phyloP scores from a whole-genome alignment of 2,113 vertebrate genomes.

The Strigops habroptila region DNA sequence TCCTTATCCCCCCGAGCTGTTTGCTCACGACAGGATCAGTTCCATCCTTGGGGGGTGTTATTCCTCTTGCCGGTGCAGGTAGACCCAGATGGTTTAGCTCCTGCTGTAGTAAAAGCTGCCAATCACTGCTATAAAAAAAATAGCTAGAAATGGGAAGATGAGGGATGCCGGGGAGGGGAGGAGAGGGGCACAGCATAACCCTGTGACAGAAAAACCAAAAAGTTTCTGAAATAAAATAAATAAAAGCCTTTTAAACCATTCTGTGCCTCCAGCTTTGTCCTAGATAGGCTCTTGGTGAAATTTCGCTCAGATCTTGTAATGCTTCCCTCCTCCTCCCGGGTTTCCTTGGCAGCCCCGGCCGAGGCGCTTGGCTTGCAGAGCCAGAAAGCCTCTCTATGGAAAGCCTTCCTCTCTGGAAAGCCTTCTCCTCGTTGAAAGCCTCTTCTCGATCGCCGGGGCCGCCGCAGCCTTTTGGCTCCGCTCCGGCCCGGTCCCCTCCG shows the following conservation, averaged over 20 bases:
- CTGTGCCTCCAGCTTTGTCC: conserved; percentile 36
- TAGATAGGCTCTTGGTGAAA: conserved; percentile 27
- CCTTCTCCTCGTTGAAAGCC: neutral
- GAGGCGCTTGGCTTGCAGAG: neutral
- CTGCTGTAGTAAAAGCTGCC: conserved; percentile 43
- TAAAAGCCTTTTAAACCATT: conserved; percentile 20
- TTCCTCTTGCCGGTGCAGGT: neutral
- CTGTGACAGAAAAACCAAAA: neutral
- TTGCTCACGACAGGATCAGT: neutral
- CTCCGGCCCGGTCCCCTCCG: neutral
- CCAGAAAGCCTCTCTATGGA: conserved; percentile 19
- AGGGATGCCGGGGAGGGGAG: neutral
- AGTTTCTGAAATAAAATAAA: conserved; percentile 57
- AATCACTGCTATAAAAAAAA: neutral
- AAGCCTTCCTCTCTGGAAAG: neutral
- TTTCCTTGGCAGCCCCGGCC: conserved; percentile 60
- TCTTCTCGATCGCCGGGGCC: neutral
- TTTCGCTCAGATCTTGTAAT: conserved; percentile 23
- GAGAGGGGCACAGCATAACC: neutral
- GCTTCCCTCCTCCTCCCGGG: conserved; percentile 43
- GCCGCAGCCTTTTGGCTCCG: neutral
- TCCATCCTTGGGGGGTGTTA: neutral
- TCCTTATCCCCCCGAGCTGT: neutral
- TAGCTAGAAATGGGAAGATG: neutral
- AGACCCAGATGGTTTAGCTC: neutral